These are phyloP conservation scores for Origma solitaria DNA, from an alignment of 2,113 vertebrate genomes.

Conservation along the genomic window DNA sequence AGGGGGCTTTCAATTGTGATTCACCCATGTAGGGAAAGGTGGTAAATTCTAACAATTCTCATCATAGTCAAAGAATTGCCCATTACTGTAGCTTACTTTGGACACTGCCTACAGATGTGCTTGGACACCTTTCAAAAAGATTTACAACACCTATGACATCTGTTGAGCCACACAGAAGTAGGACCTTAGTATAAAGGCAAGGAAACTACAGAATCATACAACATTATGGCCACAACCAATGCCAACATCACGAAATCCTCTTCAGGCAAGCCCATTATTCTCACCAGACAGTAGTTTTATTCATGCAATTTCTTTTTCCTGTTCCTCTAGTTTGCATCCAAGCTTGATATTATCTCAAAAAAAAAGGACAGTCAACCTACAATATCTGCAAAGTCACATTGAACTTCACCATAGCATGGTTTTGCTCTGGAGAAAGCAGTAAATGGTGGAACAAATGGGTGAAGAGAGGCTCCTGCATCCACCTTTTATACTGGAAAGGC, in stretches of 20 bases:
- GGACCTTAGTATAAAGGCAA: background rate
- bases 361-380: background rate
- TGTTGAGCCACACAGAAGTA: background rate
- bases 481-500: background rate
- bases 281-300: background rate
- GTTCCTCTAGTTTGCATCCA: background rate
- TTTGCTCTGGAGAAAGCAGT: background rate
- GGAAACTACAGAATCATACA: background rate
- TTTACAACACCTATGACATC: background rate
- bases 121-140: background rate
- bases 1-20: background rate
- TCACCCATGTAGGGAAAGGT: background rate
- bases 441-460: background rate
- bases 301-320: background rate
- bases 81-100: background rate
- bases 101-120: background rate
- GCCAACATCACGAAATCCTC: background rate
- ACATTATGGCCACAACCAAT: background rate
- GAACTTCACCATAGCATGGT: background rate
- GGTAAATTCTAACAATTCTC: background rate
- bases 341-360: background rate
- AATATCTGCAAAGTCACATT: background rate
- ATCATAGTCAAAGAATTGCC: background rate
- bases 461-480: background rate
- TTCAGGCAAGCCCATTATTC: background rate